Percentiles rank a stretch among this genome's conserved stretches.
Evolutionary conservation across 92 coral and sea anemone species (phyloP).

Genomic region (Palythoa grandiflora): DNA sequence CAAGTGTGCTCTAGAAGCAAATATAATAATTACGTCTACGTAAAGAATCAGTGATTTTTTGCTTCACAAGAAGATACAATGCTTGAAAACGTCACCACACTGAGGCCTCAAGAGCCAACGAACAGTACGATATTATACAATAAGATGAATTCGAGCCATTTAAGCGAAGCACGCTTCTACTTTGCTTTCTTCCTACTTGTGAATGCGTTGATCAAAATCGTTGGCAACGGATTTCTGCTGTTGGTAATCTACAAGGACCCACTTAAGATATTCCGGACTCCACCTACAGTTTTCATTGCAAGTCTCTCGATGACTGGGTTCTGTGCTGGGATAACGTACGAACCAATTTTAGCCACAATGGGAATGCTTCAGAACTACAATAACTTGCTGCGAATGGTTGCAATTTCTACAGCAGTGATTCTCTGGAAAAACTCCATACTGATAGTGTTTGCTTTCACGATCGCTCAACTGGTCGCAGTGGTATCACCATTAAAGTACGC

Average conservation of each 20-base stretch:
- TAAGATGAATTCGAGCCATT: background rate
- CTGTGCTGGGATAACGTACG: background rate
- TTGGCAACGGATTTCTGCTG: background rate
- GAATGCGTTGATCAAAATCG: background rate
- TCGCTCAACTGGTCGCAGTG: background rate
- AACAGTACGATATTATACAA: background rate
- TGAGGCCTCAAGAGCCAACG: background rate
- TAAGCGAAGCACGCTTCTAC: background rate
- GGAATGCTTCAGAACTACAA: background rate
- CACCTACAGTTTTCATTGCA: background rate
- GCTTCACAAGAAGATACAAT: background rate
- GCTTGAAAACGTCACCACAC: background rate
- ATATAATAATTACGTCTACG: too few relatives aligned
- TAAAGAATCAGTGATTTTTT: too few relatives aligned
- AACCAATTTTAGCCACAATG: background rate
- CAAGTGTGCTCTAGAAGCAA: too few relatives aligned
- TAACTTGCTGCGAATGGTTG: background rate
- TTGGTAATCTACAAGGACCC: background rate
- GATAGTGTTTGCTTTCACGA: background rate
- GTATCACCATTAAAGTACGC: background rate
- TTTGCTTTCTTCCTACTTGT: background rate
- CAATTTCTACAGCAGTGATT: background rate
- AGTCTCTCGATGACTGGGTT: background rate
- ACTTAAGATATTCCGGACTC: background rate
- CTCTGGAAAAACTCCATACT: conserved; percentile 1